Percentiles rank a stretch among this genome's conserved stretches.
These are phyloP conservation scores for Troides helena DNA, from an alignment of 2,888 invertebrate species.

Conservation along the genomic window DNA sequence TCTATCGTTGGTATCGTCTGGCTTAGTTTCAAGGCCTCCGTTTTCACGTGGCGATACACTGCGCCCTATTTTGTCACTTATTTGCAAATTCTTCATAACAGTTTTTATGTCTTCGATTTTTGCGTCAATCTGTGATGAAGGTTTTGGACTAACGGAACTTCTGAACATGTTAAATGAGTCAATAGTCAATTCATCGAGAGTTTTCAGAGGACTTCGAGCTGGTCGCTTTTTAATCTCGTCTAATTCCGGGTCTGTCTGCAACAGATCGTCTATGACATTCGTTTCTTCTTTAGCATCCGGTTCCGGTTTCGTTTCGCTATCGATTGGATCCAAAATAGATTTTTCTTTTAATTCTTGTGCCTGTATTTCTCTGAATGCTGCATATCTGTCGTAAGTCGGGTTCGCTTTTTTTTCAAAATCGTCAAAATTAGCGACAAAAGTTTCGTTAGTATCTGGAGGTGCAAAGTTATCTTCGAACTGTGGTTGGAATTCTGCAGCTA, in stretches of 20 bases:
- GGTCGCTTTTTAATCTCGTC: conserved; percentile 53
- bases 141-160: conserved; percentile 72
- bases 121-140: conserved; percentile 55
- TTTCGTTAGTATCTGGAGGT: conserved; percentile 60
- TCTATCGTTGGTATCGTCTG: conserved; percentile 80
- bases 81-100: conserved; percentile 70
- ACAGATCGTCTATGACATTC: conserved; percentile 40
- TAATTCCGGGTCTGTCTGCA: conserved; percentile 51
- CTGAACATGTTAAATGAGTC: conserved; percentile 69
- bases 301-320: conserved; percentile 56
- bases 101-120: conserved; percentile 74
- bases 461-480: conserved; percentile 84
- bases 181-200: conserved; percentile 65
- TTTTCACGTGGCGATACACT: conserved; percentile 75
- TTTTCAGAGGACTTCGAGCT: conserved; percentile 63
- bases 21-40: conserved; percentile 60
- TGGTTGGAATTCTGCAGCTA: conserved; percentile 59
- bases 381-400: conserved; percentile 88
- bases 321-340: conserved; percentile 59
- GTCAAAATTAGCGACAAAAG: conserved; percentile 85
- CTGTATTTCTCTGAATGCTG: conserved; percentile 92
- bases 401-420: conserved; percentile 80
- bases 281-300: conserved; percentile 63
- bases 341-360: conserved; percentile 84
- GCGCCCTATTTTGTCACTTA: conserved; percentile 57